Base-by-base conservation (phyloP, 2,797 vertebrate species). In the Macroramphosus scolopax region DNA sequence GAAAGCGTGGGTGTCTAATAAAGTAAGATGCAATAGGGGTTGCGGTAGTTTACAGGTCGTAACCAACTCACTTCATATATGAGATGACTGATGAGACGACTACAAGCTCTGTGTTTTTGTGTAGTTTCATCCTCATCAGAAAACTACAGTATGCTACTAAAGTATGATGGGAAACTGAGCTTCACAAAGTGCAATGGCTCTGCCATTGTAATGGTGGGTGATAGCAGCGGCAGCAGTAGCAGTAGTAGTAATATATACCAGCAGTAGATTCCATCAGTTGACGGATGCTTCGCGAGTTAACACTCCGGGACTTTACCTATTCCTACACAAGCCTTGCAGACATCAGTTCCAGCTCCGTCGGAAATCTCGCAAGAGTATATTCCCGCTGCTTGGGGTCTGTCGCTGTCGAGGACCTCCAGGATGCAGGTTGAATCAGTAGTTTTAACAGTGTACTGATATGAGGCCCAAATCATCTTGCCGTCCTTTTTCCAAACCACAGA, bases 401-500 rank as follows among this genome's bases (percentile, higher is more conserved):
- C 81, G 36, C 89, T 91, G 62, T 84, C 89, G 49, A 93, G 78
- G 62, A 84, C 89, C 68, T 95, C 92, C 72, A 96, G 82, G 48
- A 91, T 80, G 74, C 92, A 94, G 41, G 56, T 32, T 1, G 77
- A 80, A 8, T 71, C 70, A 1, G 69, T 76, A 1, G 81, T 74
- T 59, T 25, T 78, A 12, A 86, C 78, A 15, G 80, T 86, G 17
- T 86, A 85, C 69, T 76, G 54, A 35, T 86, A 84, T 3, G 80
- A 87, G 0, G 93, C 91, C 77, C 91, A 92, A 32, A 97, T 92
- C 56, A 93, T 89, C 52, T 91, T 93, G 46, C 89, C 87, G 31
- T 96, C 92, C 81, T 96, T 96, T 49, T 88, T 92, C 94, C 94
- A 96, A 0, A 85, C 89, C 68, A 93, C 88, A 29, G 82, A 63